Evolutionary conservation across 2,797 vertebrate species (phyloP).

Genomic region (Enteromius thamalakanensis): DNA sequence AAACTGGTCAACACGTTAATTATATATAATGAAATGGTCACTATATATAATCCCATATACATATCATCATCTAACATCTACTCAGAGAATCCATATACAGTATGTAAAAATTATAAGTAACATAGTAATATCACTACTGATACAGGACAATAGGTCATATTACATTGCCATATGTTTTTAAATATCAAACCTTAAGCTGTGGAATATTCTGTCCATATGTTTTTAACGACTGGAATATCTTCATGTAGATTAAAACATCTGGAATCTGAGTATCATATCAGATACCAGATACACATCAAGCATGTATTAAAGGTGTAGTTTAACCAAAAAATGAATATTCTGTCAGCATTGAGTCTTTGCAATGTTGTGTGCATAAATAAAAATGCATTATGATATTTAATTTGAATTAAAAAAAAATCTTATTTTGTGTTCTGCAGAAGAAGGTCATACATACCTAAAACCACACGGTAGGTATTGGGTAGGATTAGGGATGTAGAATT

Average conservation of each 20-base stretch:
- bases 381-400: conserved; percentile 10
- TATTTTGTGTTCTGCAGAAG: not conserved
- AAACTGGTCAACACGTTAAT: not conserved
- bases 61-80: not conserved
- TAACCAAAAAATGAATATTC: not conserved
- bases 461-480: not conserved
- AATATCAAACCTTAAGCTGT: not conserved
- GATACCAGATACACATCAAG: conserved; percentile 55
- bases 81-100: too few relatives aligned
- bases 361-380: conserved; percentile 50
- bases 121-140: too few relatives aligned
- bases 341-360: not conserved
- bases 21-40: not conserved
- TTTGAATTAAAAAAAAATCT: too few relatives aligned
- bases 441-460: not conserved
- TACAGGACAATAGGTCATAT: too few relatives aligned
- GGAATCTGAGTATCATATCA: not conserved
- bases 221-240: not conserved
- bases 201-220: not conserved
- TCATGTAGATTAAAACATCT: conserved; percentile 54
- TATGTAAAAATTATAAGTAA: too few relatives aligned
- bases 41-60: not conserved
- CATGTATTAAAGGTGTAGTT: conserved; percentile 54
- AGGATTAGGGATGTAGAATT: not conserved
- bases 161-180: not conserved